Evolutionary conservation across 2,113 vertebrate species (phyloP).

Genomic region (Mugil cephalus): DNA sequence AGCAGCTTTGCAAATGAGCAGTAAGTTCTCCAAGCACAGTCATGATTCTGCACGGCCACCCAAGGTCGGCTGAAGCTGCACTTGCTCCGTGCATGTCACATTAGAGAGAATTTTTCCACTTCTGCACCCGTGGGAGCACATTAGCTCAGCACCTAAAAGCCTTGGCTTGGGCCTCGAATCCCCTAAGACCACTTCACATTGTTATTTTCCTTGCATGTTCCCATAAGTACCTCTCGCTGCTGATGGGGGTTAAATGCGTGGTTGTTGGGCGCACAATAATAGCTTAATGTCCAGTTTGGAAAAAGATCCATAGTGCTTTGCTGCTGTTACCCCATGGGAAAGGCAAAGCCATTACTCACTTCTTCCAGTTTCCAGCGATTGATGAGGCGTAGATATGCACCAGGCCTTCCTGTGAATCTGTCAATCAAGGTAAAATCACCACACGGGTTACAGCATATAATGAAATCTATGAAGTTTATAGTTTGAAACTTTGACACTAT

Average conservation of each 20-base stretch:
- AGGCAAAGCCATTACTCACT: slow-evolving; percentile 80
- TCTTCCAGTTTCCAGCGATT: slow-evolving; percentile 96
- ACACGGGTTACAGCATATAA: background rate
- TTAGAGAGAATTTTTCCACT: slow-evolving; percentile 25
- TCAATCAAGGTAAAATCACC: slow-evolving; percentile 51
- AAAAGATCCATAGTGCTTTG: slow-evolving; percentile 50
- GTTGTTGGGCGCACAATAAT: slow-evolving; percentile 14
- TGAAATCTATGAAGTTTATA: no score
- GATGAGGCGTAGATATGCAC: slow-evolving; percentile 94
- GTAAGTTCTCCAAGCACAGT: background rate
- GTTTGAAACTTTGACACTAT: no score
- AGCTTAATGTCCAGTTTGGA: slow-evolving; percentile 32
- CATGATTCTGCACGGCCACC: slow-evolving; percentile 12
- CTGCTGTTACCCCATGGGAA: slow-evolving; percentile 9
- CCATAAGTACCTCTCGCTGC: slow-evolving; percentile 46
- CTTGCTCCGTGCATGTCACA: slow-evolving; percentile 39
- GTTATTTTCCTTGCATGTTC: slow-evolving; percentile 46
- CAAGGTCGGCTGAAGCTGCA: slow-evolving; percentile 29
- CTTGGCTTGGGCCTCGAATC: slow-evolving; percentile 42
- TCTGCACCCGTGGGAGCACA: slow-evolving; percentile 37
- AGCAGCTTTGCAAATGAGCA: slow-evolving; percentile 5
- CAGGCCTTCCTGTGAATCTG: slow-evolving; percentile 95
- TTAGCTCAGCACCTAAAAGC: slow-evolving; percentile 58
- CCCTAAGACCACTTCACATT: slow-evolving; percentile 32
- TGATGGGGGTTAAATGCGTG: slow-evolving; percentile 39